Conservation (phyloP, 2,113 vertebrate genomes). For the Boleophthalmus pectinirostris region DNA sequence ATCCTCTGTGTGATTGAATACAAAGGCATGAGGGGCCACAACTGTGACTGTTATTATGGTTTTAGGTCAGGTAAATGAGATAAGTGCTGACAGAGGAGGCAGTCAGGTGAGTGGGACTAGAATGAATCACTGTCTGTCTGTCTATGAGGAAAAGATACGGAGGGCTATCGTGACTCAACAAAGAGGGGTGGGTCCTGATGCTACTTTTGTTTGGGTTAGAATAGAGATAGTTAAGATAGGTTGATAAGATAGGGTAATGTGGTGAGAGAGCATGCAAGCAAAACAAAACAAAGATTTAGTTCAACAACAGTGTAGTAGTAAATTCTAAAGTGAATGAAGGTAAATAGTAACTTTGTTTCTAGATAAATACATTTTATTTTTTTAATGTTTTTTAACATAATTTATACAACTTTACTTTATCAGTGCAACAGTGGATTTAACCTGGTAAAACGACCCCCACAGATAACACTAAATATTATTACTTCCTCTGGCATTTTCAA, state of each 20-base stretch:
- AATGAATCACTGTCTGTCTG: constrained; percentile 62
- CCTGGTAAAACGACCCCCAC: too few species aligned
- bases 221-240: not conserved
- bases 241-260: not conserved
- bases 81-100: constrained; percentile 44
- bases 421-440: too few species aligned
- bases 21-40: constrained; percentile 6
- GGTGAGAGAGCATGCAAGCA: not conserved
- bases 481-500: too few species aligned
- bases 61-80: constrained; percentile 29
- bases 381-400: too few species aligned
- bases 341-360: too few species aligned
- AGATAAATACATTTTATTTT: too few species aligned
- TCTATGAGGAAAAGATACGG: constrained; percentile 3
- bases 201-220: not conserved
- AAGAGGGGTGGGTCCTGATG: not conserved
- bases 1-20: constrained; percentile 44
- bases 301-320: too few species aligned
- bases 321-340: too few species aligned
- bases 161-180: not conserved
- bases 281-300: not conserved
- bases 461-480: too few species aligned
- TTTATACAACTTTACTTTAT: too few species aligned
- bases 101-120: constrained; percentile 35
- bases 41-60: constrained; percentile 24